A percentile compares a stretch with the other conserved stretches of the same genome.
phyloP scores from a whole-genome alignment of 2,113 vertebrate genomes.

The Platysteira castanea region DNA sequence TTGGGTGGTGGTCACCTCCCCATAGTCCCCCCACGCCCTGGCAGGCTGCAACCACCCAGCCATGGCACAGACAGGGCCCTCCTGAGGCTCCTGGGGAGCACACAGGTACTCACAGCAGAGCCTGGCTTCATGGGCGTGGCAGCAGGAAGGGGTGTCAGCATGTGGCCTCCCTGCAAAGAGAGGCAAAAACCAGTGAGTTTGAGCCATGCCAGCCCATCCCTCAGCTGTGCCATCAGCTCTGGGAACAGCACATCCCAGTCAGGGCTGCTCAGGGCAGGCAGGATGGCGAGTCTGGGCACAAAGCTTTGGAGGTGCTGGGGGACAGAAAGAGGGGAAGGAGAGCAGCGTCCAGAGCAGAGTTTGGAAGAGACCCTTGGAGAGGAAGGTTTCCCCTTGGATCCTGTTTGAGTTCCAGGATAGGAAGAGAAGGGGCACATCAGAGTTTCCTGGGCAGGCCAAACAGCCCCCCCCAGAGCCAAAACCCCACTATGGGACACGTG shows the following conservation, averaged over 20 bases:
- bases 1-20: not conserved
- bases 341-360: not conserved
- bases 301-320: not conserved
- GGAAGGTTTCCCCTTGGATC: not conserved
- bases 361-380: not conserved
- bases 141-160: slow-evolving; percentile 90
- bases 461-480: not conserved
- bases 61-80: not conserved
- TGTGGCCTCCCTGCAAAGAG: slow-evolving; percentile 88
- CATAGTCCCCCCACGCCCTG: not conserved
- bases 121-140: slow-evolving; percentile 93
- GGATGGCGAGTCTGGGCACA: not conserved
- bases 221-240: not conserved
- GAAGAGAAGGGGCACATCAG: not conserved
- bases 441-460: not conserved
- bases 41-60: not conserved
- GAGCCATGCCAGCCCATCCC: not conserved
- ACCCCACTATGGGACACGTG: not conserved
- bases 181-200: not conserved
- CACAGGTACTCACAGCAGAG: slow-evolving; percentile 87
- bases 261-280: not conserved
- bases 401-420: not conserved
- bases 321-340: not conserved
- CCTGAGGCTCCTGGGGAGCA: not conserved
- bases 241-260: not conserved